Evolutionary conservation across 2,113 vertebrate species (phyloP).

Genomic region (Gracilinanus agilis): DNA sequence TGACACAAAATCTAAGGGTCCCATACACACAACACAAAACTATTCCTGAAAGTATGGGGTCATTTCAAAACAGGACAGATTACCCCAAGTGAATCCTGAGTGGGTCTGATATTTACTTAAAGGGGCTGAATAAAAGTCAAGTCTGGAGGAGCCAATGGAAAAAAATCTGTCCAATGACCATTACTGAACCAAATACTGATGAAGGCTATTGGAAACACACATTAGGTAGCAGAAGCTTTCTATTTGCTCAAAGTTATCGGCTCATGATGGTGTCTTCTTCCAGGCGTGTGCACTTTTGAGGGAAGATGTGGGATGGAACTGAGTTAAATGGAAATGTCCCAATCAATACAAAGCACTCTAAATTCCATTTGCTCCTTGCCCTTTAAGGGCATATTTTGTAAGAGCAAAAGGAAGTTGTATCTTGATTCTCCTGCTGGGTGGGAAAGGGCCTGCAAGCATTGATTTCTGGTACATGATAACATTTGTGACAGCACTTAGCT

Average conservation of each 20-base stretch:
- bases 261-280: conserved; percentile 39
- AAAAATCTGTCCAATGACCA: conserved; percentile 75
- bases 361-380: conserved; percentile 80
- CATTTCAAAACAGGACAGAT: conserved; percentile 63
- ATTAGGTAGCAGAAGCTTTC: conserved; percentile 80
- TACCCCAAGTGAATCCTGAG: conserved; percentile 60
- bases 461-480: conserved; percentile 67
- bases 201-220: conserved; percentile 82
- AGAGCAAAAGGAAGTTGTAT: conserved; percentile 71
- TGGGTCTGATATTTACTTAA: conserved; percentile 76
- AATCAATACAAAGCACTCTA: conserved; percentile 80
- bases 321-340: conserved; percentile 80
- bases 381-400: conserved; percentile 81
- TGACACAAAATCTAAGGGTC: conserved; percentile 56
- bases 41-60: neutral
- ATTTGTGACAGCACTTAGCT: conserved; percentile 67
- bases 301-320: conserved; percentile 65
- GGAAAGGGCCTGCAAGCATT: conserved; percentile 59
- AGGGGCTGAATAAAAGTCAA: conserved; percentile 74
- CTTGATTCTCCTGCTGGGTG: conserved; percentile 78
- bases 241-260: conserved; percentile 77
- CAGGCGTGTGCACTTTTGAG: neutral
- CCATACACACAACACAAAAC: conserved; percentile 34
- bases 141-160: conserved; percentile 65
- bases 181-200: conserved; percentile 72